Conservation (phyloP, 92 coral and sea anemone genomes). For the Porites lobata region DNA sequence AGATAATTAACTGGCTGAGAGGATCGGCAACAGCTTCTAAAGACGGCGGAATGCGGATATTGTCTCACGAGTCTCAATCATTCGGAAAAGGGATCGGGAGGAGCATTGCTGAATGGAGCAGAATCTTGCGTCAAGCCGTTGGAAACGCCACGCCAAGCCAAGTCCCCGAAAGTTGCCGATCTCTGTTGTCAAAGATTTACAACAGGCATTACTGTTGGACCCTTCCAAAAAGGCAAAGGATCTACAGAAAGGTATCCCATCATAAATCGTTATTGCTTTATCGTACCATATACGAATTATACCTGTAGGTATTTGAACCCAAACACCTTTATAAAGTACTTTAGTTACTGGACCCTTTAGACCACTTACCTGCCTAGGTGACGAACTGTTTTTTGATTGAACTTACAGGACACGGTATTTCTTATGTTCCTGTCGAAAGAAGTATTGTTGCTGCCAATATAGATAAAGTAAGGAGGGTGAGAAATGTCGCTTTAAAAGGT, state of each 20-base stretch:
- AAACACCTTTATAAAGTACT: not conserved
- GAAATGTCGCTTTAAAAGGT: not conserved
- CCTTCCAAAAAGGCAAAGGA: slow-evolving; percentile 24
- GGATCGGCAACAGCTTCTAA: too few species aligned
- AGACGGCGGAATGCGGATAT: too few species aligned
- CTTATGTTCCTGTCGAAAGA: slow-evolving; percentile 23
- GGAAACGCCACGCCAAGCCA: slow-evolving; percentile 28
- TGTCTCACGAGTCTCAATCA: too few species aligned
- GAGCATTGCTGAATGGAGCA: too few species aligned
- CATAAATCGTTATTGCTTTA: too few species aligned
- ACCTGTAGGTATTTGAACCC: not conserved
- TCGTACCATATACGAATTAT: not conserved
- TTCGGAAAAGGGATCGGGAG: too few species aligned
- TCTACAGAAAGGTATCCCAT: slow-evolving; percentile 12
- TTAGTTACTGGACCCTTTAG: not conserved
- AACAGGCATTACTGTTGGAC: not conserved
- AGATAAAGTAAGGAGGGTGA: slow-evolving; percentile 28
- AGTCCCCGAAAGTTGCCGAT: slow-evolving; percentile 21
- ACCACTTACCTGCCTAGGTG: too few species aligned
- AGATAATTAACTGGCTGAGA: too few species aligned
- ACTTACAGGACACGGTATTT: slow-evolving; percentile 23
- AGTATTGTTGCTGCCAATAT: slow-evolving; percentile 23
- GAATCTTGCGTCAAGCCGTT: too few species aligned
- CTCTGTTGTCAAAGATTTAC: not conserved
- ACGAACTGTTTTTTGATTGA: not conserved